phyloP scores from a whole-genome alignment of 1,140 invertebrate species.

The Pseudomyrmex cubaensis region DNA sequence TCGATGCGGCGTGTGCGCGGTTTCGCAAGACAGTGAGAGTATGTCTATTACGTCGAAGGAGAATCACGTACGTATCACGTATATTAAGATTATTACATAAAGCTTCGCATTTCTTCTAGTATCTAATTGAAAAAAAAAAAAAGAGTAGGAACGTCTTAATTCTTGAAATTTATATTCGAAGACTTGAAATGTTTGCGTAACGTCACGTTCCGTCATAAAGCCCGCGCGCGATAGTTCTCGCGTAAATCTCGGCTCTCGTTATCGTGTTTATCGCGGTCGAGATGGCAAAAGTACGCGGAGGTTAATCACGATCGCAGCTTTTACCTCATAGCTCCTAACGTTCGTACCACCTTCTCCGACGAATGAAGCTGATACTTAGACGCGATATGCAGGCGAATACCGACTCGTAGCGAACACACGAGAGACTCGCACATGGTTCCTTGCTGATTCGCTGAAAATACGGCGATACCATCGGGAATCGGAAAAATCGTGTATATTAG shows the following conservation, averaged over 20 bases:
- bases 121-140: too few species aligned
- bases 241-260: conserved; percentile 11
- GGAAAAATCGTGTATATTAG: conserved; percentile 41
- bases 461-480: conserved; percentile 8
- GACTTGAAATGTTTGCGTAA: neutral
- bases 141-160: too few species aligned
- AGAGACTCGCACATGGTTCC: neutral
- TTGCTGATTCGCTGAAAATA: conserved; percentile 28
- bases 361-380: conserved; percentile 32
- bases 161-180: neutral
- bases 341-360: neutral
- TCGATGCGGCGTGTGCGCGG: conserved; percentile 52
- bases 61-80: neutral
- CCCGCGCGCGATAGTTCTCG: conserved; percentile 16
- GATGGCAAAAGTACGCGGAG: conserved; percentile 30
- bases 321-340: neutral
- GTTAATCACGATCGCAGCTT: conserved; percentile 46
- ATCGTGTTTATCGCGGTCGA: conserved; percentile 17
- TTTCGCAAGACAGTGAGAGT: conserved; percentile 31
- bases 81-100: neutral
- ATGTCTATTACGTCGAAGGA: neutral
- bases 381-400: conserved; percentile 11
- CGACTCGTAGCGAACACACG: neutral
- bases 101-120: too few species aligned
- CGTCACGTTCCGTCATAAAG: neutral